Conservation (phyloP, 2,888 invertebrate genomes). For the Hirtodrosophila trivittata region DNA sequence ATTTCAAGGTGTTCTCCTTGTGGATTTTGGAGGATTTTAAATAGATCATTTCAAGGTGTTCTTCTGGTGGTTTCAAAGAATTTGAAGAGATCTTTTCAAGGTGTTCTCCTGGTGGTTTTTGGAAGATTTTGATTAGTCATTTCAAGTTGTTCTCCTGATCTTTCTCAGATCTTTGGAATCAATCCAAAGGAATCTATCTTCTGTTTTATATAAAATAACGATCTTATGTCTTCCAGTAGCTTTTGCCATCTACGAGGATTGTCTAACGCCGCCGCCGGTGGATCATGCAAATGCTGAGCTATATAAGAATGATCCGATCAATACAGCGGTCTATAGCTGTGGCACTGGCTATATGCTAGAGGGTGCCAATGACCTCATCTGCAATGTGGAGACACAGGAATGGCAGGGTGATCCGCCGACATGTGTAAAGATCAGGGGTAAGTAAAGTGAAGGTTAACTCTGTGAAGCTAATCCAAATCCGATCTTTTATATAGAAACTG, state of each 20-base stretch:
- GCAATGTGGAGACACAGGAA: constrained; percentile 80
- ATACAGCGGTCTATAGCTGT: constrained; percentile 80
- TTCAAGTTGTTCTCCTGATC: constrained; percentile 20
- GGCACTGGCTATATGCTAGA: constrained; percentile 74
- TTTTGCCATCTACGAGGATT: constrained; percentile 74
- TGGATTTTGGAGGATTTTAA: too few relatives aligned
- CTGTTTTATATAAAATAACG: constrained; percentile 12
- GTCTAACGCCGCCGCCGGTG: constrained; percentile 80
- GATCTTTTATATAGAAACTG: too few relatives aligned
- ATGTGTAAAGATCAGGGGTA: constrained; percentile 62
- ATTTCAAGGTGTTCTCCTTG: constrained; percentile 26
- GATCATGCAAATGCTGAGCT: constrained; percentile 70
- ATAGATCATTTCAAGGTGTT: constrained; percentile 25
- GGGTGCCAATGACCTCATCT: constrained; percentile 76
- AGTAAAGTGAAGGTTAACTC: too few relatives aligned
- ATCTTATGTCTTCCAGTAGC: constrained; percentile 24
- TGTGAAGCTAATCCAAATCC: too few relatives aligned
- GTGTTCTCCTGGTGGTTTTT: constrained; percentile 32
- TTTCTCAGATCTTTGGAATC: constrained; percentile 12
- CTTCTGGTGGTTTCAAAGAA: constrained; percentile 34
- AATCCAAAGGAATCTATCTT: too few relatives aligned
- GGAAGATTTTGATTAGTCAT: constrained; percentile 35
- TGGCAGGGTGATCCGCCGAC: constrained; percentile 82
- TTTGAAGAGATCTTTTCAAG: constrained; percentile 30
- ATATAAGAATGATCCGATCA: constrained; percentile 76